Evolutionary conservation across 2,888 invertebrate species (phyloP).

Genomic region (Nysson spinosus): DNA sequence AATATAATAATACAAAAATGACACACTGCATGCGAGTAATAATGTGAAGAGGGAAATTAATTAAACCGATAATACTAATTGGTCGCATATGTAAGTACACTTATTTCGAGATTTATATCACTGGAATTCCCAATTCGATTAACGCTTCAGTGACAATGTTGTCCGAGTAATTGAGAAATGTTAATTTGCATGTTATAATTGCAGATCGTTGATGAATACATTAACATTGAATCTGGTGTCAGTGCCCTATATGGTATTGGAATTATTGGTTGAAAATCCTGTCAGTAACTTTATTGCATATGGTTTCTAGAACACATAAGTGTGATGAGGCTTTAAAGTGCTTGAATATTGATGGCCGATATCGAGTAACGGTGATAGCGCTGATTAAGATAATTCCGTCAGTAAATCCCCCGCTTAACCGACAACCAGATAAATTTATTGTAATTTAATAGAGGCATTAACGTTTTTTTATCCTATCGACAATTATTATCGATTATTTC

Average conservation of each 20-base stretch:
- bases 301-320: neutral
- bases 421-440: neutral
- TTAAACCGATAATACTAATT: too few species aligned
- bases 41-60: too few species aligned
- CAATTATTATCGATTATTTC: neutral
- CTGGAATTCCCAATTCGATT: neutral
- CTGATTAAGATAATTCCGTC: conserved; percentile 2
- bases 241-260: neutral
- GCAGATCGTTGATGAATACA: neutral
- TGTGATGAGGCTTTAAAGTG: neutral
- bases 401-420: neutral
- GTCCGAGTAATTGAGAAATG: neutral
- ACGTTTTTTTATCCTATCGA: neutral
- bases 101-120: too few species aligned
- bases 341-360: neutral
- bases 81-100: too few species aligned
- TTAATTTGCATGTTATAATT: conserved; percentile 2
- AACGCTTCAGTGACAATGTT: neutral
- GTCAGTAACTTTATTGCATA: neutral
- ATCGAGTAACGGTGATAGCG: neutral
- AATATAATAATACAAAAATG: too few species aligned
- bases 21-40: too few species aligned
- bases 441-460: neutral
- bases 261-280: neutral
- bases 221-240: neutral